These are phyloP conservation scores for Sycophila texana DNA, from an alignment of 2,888 invertebrate species.

Conservation along the genomic window DNA sequence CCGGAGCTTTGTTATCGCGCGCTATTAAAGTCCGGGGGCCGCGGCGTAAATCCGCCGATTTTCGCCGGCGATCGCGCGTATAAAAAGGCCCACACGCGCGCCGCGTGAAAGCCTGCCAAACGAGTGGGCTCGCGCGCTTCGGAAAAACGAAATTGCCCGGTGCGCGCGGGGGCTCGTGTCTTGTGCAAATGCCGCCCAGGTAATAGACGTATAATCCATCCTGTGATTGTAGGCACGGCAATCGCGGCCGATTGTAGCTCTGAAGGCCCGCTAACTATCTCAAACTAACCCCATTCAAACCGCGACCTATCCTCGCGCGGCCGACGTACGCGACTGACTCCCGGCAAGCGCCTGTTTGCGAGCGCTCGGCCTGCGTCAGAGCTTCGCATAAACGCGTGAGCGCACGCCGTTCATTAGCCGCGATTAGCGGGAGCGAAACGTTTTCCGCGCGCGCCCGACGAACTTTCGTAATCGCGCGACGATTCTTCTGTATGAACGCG, in stretches of 20 bases:
- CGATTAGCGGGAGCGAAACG: constrained; percentile 18
- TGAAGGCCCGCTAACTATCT: constrained; percentile 75
- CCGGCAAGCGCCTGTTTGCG: not conserved
- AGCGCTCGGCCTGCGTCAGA: too few species aligned
- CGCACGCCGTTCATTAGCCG: constrained; percentile 22
- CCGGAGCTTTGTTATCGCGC: constrained; percentile 14
- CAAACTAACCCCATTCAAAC: constrained; percentile 75
- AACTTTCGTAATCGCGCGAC: not conserved
- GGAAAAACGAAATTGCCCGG: constrained; percentile 42
- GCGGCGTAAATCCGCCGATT: constrained; percentile 33
- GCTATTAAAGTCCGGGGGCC: not conserved
- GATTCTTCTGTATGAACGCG: not conserved
- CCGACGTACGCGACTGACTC: not conserved
- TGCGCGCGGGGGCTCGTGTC: constrained; percentile 36
- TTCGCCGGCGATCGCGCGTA: constrained; percentile 18
- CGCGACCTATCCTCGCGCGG: constrained; percentile 59
- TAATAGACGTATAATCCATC: constrained; percentile 73
- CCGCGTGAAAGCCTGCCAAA: constrained; percentile 38
- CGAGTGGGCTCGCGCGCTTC: constrained; percentile 19
- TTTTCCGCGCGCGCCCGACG: not conserved
- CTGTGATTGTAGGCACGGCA: constrained; percentile 74
- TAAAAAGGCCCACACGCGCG: constrained; percentile 13
- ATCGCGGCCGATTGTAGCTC: constrained; percentile 74
- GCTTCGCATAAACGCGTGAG: too few species aligned
- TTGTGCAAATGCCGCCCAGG: constrained; percentile 68